These are phyloP conservation scores for Machimus rusticus DNA, from an alignment of 2,888 invertebrate genomes.

Conservation along the genomic window DNA sequence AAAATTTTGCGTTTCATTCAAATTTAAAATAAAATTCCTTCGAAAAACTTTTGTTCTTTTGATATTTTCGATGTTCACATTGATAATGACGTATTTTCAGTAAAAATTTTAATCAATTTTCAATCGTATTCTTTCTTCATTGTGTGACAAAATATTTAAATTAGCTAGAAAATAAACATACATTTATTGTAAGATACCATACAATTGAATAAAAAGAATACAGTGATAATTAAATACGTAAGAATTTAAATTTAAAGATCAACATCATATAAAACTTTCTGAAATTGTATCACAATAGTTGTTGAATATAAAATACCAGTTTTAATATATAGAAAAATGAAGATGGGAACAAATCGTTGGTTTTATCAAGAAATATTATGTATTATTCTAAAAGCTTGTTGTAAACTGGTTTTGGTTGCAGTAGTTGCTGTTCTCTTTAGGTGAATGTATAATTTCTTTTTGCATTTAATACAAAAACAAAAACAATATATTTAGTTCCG, in stretches of 20 bases:
- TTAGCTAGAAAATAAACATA: too few relatives aligned
- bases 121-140: neutral
- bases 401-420: neutral
- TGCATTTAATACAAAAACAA: neutral
- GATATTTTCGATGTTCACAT: too few relatives aligned
- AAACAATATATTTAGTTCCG: neutral
- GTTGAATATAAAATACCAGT: neutral
- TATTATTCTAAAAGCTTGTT: neutral
- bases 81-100: too few relatives aligned
- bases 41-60: neutral
- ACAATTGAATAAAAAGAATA: neutral
- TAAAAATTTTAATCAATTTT: neutral
- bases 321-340: neutral
- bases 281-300: neutral
- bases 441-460: neutral
- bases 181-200: too few relatives aligned
- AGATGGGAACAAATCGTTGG: neutral
- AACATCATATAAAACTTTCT: too few relatives aligned
- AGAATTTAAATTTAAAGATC: neutral
- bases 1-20: neutral
- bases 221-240: neutral
- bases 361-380: neutral
- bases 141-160: neutral
- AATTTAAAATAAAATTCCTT: neutral
- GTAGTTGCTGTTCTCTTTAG: neutral